Conservation (phyloP, 1,140 invertebrate genomes). For the Ceratitis capitata region DNA sequence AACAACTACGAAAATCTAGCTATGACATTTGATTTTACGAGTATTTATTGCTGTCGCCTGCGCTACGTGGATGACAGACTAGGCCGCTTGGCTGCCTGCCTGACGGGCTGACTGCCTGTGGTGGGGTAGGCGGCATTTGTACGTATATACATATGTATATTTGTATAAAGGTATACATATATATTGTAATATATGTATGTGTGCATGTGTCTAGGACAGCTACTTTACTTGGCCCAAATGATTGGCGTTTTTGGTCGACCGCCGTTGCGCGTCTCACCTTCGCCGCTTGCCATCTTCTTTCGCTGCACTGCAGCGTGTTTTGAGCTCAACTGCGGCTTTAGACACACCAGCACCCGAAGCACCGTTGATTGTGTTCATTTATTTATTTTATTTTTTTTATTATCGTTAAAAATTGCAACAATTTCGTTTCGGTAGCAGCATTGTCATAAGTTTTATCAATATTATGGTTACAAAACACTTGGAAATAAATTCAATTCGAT, state of each 20-base stretch:
- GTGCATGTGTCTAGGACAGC: not conserved
- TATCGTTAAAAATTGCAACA: not conserved
- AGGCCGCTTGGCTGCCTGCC: not conserved
- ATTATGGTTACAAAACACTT: constrained; percentile 12
- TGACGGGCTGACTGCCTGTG: not conserved
- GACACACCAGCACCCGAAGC: not conserved
- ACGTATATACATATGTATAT: too few relatives aligned
- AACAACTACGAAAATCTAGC: not conserved
- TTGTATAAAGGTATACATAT: too few relatives aligned
- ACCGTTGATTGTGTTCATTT: too few relatives aligned
- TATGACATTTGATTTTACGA: constrained; percentile 15
- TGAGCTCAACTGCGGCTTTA: not conserved
- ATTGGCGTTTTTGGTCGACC: not conserved
- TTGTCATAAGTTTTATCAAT: constrained; percentile 32
- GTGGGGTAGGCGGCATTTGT: too few relatives aligned
- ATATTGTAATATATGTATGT: not conserved
- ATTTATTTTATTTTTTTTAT: not conserved
- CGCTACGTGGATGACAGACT: not conserved
- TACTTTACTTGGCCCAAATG: not conserved
- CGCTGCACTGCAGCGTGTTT: not conserved
- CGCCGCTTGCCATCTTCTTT: not conserved
- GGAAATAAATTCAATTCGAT: constrained; percentile 23
- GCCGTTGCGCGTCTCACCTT: not conserved
- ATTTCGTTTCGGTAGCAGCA: constrained; percentile 16
- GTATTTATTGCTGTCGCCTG: constrained; percentile 30